Percentiles rank a stretch among this genome's conserved stretches.
Evolutionary conservation across 1,140 invertebrate genomes (phyloP).

Genomic region (Riptortus pedestris): DNA sequence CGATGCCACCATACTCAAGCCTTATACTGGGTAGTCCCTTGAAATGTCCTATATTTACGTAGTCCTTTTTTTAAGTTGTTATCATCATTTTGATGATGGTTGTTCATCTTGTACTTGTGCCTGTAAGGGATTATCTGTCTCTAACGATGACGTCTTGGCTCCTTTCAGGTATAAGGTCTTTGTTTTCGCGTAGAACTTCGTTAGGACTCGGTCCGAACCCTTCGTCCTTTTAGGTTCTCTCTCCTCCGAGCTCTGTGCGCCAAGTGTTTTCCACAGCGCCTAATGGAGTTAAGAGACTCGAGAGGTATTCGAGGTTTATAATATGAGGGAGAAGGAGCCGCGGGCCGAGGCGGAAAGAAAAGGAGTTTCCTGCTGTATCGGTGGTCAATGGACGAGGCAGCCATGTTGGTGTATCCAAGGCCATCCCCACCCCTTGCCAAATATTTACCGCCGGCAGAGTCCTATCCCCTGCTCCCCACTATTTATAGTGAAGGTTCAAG

Average conservation of each 20-base stretch:
- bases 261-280: not conserved
- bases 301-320: not conserved
- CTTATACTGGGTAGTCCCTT: too few relatives aligned
- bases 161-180: not conserved
- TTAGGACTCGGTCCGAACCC: not conserved
- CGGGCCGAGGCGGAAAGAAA: conserved; percentile 4
- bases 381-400: not conserved
- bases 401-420: conserved; percentile 4
- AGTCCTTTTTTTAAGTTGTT: too few relatives aligned
- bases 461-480: not conserved
- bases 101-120: too few relatives aligned
- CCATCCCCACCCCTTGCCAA: conserved; percentile 9
- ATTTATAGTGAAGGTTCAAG: conserved; percentile 15
- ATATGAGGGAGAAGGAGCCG: not conserved
- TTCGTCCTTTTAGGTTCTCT: not conserved
- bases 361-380: conserved; percentile 5
- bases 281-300: not conserved
- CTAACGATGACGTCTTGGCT: too few relatives aligned
- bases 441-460: conserved; percentile 14
- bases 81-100: too few relatives aligned
- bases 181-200: not conserved
- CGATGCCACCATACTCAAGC: too few relatives aligned
- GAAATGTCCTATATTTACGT: too few relatives aligned
- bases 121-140: too few relatives aligned
- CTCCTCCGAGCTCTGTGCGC: not conserved